Conservation (phyloP, 2,113 vertebrate genomes). For the Anhinga anhinga region DNA sequence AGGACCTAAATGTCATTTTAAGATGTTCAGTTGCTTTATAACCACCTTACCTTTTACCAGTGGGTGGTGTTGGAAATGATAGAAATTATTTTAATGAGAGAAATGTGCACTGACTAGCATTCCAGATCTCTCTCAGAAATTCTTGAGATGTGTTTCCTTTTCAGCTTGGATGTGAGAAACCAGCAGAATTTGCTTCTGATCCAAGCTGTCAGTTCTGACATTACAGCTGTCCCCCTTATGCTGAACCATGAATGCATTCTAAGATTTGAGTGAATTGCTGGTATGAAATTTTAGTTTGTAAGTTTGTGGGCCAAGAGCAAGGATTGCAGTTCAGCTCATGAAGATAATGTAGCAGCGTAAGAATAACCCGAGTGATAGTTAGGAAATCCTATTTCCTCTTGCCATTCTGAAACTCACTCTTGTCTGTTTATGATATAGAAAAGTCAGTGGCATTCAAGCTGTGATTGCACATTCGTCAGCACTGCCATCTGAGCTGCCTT, state of each 20-base stretch:
- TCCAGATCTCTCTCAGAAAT: background rate
- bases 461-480: background rate
- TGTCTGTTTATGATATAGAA: background rate
- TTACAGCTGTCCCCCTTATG: background rate
- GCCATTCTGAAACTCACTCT: background rate
- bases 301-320: background rate
- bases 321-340: background rate
- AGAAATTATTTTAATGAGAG: background rate
- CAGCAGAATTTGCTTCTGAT: background rate
- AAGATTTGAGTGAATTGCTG: background rate
- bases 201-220: background rate
- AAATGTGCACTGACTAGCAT: background rate
- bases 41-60: background rate
- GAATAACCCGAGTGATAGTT: background rate
- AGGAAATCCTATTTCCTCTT: background rate
- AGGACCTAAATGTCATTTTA: background rate
- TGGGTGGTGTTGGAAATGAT: background rate
- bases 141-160: background rate
- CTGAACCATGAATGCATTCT: background rate
- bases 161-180: background rate
- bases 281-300: background rate
- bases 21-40: background rate
- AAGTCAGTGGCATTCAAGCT: background rate
- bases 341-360: background rate
- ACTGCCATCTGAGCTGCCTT: background rate